Percentiles rank a stretch among this genome's conserved stretches.
Evolutionary conservation across 2,113 vertebrate species (phyloP).

Genomic region (Chaetops frenatus): DNA sequence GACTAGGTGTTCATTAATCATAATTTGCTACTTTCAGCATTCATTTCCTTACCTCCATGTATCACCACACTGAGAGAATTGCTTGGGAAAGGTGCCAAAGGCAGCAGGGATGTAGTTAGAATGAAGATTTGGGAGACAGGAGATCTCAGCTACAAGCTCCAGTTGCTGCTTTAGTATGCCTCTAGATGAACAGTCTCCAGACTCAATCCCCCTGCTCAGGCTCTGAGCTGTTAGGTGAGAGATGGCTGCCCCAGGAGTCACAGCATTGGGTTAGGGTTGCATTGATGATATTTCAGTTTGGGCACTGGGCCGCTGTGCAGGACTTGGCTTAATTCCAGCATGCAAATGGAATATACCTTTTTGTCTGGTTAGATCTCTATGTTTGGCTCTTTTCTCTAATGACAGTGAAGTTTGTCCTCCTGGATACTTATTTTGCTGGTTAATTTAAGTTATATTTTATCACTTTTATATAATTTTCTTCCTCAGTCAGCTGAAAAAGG

Average conservation of each 20-base stretch:
- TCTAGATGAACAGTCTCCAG: background rate
- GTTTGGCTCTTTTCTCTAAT: background rate
- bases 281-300: background rate
- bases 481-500: background rate
- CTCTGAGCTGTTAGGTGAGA: background rate
- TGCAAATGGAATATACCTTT: background rate
- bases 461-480: background rate
- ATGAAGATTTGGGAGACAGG: background rate
- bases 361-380: background rate
- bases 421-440: background rate
- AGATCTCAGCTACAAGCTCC: background rate
- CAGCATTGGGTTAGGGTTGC: background rate
- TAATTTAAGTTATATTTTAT: background rate
- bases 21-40: background rate
- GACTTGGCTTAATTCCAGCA: background rate
- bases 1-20: conserved; percentile 24
- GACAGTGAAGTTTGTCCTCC: background rate
- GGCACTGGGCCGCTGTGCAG: background rate
- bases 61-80: background rate
- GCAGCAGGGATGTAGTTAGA: background rate
- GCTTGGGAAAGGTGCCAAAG: background rate
- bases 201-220: background rate
- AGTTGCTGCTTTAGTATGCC: background rate
- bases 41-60: background rate
- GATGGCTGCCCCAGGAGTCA: background rate